Evolutionary conservation across 2,888 invertebrate genomes (phyloP), one percentile per base, ranked within the genome.

Genomic region (Nephrotoma guestfalica): DNA sequence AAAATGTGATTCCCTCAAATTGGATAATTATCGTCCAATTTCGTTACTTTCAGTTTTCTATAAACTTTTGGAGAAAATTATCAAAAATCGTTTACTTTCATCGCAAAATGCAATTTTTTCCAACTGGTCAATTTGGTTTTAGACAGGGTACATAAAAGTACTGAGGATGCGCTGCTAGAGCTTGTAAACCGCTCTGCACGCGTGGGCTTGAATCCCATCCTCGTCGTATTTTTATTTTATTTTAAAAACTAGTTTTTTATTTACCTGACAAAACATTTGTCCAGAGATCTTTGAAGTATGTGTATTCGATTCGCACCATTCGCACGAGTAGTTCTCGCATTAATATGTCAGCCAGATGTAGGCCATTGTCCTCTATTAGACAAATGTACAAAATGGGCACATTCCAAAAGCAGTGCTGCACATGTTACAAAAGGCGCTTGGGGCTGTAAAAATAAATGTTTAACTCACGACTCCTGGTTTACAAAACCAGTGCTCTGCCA

Each of bases 291-390:
- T 91, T 98, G 97, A 88, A 97, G 92, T 11, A 95, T 93, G 89
- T 96, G 95, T 0, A 94, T 93, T 86, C 95, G 91, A 86, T 94
- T 91, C 42, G 93, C 91, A 9, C 94, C 94, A 0, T 94, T 93
- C 18, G 94, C 93, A 83, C 92, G 88, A 88, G 91, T 89, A 88
- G 91, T 89, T 89, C 93, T 88, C 89, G 91, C 89, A 88, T 90
- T 90, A 88, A 92, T 89, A 90, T 92, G 91, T 41, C 95, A 94
- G 47, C 95, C 95, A 0, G 91, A 91, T 0, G 96, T 94, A 0
- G 99, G 99, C 99, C 99, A 99, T 89, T 98, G 97, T 0, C 99
- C 99, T 90, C 97, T 97, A 91, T 99, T 99, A 91, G 99, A 99
- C 88, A 97, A 95, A 90, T 99, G 98, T 1, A 99, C 99, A 89